phyloP scores from a whole-genome alignment of 23 tunicate species.

The Trididemnum nubilum region DNA sequence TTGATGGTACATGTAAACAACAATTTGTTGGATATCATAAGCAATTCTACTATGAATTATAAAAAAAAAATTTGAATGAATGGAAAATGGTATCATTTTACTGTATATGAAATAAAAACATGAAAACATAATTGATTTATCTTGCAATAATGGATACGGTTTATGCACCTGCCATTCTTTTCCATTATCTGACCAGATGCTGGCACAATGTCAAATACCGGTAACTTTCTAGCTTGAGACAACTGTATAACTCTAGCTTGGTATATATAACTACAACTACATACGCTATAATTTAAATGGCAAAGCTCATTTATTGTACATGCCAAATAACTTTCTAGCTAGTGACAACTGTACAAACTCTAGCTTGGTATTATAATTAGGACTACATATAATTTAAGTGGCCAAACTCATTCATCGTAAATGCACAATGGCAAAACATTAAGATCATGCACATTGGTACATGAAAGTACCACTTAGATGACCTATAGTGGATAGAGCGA shows the following conservation, averaged over 20 bases:
- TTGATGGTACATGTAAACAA: too few species aligned
- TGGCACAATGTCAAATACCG: conserved; percentile 1
- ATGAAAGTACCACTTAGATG: not conserved
- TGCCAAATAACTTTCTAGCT: not conserved
- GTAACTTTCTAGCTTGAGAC: conserved; percentile 1
- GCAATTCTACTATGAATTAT: too few species aligned
- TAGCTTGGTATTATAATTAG: not conserved
- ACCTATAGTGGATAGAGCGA: conserved; percentile 2
- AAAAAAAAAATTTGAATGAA: too few species aligned
- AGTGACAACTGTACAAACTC: not conserved
- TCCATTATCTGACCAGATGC: not conserved
- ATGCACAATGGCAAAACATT: not conserved
- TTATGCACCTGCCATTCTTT: not conserved
- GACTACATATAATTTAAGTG: not conserved
- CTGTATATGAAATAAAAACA: not conserved
- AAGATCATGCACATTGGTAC: not conserved
- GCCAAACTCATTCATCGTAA: conserved; percentile 1
- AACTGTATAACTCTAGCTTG: not conserved
- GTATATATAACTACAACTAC: not conserved
- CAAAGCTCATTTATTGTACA: not conserved
- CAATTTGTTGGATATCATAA: too few species aligned
- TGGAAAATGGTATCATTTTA: not conserved
- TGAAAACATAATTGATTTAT: not conserved
- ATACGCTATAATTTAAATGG: not conserved
- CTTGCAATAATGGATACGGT: not conserved